Percentiles rank a stretch among this genome's conserved stretches.
These are phyloP conservation scores for Aphaenogaster floridana DNA, from an alignment of 1,140 invertebrate species.

Conservation along the genomic window DNA sequence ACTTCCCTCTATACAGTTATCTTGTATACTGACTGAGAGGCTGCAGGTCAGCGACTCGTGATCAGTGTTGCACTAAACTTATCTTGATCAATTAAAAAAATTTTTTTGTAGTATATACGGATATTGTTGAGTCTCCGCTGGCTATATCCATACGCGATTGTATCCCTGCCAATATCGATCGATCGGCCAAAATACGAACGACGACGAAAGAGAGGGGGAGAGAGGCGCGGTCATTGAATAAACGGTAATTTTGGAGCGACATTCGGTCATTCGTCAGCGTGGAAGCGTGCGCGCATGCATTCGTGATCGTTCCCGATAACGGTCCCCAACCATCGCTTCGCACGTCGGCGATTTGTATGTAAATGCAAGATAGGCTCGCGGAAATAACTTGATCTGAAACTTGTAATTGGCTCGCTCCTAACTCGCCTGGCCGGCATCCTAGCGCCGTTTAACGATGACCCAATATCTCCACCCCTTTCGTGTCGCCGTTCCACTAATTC, in stretches of 20 bases:
- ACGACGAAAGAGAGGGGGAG: neutral
- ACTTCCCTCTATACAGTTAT: neutral
- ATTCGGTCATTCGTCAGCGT: slow-evolving; percentile 67
- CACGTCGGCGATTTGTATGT: slow-evolving; percentile 73
- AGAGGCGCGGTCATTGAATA: slow-evolving; percentile 64
- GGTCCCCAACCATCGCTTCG: slow-evolving; percentile 36
- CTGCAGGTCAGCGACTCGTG: neutral
- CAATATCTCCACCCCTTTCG: slow-evolving; percentile 21
- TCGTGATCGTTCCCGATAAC: slow-evolving; percentile 60
- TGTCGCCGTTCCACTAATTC: slow-evolving; percentile 46
- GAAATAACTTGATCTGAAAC: slow-evolving; percentile 69
- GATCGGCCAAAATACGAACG: slow-evolving; percentile 46
- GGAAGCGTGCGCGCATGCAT: slow-evolving; percentile 11
- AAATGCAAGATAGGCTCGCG: slow-evolving; percentile 69
- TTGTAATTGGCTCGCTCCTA: slow-evolving; percentile 61
- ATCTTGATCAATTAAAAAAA: neutral
- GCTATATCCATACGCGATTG: slow-evolving; percentile 17
- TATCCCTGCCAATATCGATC: slow-evolving; percentile 46
- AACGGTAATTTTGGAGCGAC: slow-evolving; percentile 62
- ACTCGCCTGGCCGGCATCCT: neutral
- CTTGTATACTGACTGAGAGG: neutral
- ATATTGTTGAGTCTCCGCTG: slow-evolving; percentile 3
- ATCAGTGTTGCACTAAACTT: neutral
- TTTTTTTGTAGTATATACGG: slow-evolving; percentile 1
- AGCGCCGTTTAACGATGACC: slow-evolving; percentile 20